Percentiles rank a stretch among this genome's conserved stretches.
Evolutionary conservation across 2,888 invertebrate genomes (phyloP).

Genomic region (Galeruca laticollis): DNA sequence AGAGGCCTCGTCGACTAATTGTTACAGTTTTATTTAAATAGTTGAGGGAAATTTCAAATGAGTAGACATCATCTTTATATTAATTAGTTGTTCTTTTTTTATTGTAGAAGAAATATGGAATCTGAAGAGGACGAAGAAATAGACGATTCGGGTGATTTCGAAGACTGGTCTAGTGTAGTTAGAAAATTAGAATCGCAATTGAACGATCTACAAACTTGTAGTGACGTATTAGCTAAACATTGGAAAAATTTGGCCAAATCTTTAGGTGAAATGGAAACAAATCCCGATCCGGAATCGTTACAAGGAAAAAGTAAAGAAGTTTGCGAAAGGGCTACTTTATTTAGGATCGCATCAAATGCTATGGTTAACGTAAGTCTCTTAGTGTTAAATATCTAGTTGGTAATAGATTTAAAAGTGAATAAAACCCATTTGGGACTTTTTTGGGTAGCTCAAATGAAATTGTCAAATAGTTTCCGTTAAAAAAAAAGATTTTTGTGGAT

Average conservation of each 20-base stretch:
- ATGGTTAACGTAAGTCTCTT: conserved; percentile 93
- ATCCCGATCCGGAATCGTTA: conserved; percentile 65
- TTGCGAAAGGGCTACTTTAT: conserved; percentile 93
- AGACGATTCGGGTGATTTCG: conserved; percentile 68
- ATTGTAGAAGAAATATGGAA: conserved; percentile 75
- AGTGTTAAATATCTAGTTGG: too few species aligned
- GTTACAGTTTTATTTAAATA: too few species aligned
- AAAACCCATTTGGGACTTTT: too few species aligned
- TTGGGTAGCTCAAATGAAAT: too few species aligned
- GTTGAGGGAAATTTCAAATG: background rate
- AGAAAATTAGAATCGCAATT: conserved; percentile 83
- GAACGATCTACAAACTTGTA: conserved; percentile 92
- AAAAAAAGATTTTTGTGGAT: too few species aligned
- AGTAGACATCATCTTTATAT: background rate
- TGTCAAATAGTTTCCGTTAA: too few species aligned
- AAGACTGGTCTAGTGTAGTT: conserved; percentile 74
- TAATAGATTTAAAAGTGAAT: too few species aligned
- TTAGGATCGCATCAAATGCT: conserved; percentile 94
- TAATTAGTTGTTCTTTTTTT: conserved; percentile 1
- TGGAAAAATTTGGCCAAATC: conserved; percentile 87
- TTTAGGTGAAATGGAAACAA: conserved; percentile 81
- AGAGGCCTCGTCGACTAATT: too few species aligned
- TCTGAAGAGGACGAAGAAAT: conserved; percentile 76
- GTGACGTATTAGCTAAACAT: conserved; percentile 90
- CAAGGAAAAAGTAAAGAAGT: conserved; percentile 88